Percentiles rank a stretch among this genome's conserved stretches.
Conservation (phyloP, 2,888 invertebrate genomes). For the Timandra comae region DNA sequence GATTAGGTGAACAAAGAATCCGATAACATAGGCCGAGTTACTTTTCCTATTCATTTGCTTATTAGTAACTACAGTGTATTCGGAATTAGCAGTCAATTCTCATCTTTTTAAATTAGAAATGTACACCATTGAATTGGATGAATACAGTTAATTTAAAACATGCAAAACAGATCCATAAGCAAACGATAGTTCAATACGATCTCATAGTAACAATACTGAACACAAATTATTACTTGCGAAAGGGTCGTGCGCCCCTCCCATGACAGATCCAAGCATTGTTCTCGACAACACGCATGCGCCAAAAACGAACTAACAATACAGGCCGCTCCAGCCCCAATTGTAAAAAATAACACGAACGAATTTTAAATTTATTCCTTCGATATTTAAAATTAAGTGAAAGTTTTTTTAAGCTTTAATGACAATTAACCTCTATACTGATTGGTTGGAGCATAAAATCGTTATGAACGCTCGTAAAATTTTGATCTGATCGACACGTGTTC, state of each 20-base stretch:
- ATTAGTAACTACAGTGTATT: no score
- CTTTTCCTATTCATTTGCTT: no score
- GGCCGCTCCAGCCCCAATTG: slow-evolving; percentile 25
- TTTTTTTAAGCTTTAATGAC: slow-evolving; percentile 5
- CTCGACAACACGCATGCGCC: slow-evolving; percentile 29
- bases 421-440: slow-evolving; percentile 13
- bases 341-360: slow-evolving; percentile 16
- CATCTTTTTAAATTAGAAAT: no score
- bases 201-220: slow-evolving; percentile 28
- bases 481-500: slow-evolving; percentile 41
- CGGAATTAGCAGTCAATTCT: no score
- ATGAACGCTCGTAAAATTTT: slow-evolving; percentile 35
- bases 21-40: slow-evolving; percentile 16
- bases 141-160: slow-evolving; percentile 19
- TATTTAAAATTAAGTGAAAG: slow-evolving; percentile 1
- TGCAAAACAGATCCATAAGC: slow-evolving; percentile 25
- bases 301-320: slow-evolving; percentile 33
- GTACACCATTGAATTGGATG: no score
- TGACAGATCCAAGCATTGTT: slow-evolving; percentile 35
- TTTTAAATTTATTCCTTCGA: slow-evolving; percentile 17
- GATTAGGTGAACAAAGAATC: slow-evolving; percentile 24
- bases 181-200: slow-evolving; percentile 19
- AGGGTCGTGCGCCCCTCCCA: slow-evolving; percentile 42
- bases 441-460: slow-evolving; percentile 35
- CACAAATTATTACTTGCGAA: slow-evolving; percentile 37